phyloP scores from a whole-genome alignment of 2,888 invertebrate genomes.

The Morpho helenor region DNA sequence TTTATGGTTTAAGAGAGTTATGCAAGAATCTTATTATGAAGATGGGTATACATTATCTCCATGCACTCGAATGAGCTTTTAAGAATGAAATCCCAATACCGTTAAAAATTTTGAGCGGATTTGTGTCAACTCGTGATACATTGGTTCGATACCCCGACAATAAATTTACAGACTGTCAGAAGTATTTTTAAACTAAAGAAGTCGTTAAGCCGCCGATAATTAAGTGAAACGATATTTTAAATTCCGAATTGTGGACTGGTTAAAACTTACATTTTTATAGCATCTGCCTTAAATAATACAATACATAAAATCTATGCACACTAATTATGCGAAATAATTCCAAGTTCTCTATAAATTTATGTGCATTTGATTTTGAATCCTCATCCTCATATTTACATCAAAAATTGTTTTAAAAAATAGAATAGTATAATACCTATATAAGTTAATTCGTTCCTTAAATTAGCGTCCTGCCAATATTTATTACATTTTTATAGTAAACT shows the following conservation, averaged over 20 bases:
- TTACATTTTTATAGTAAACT: no score
- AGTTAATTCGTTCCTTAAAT: no score
- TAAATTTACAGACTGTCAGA: slow-evolving; percentile 25
- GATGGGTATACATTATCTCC: slow-evolving; percentile 48
- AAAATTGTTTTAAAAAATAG: no score
- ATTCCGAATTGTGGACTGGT: slow-evolving; percentile 6
- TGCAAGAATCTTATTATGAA: slow-evolving; percentile 57
- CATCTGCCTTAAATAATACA: no score
- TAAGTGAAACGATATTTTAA: slow-evolving; percentile 3
- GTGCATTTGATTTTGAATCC: no score
- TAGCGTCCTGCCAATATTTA: no score
- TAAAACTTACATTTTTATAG: neutral
- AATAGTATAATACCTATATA: no score
- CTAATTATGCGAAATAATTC: no score
- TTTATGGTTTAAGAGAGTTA: slow-evolving; percentile 33
- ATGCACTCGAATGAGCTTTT: slow-evolving; percentile 47
- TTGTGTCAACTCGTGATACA: slow-evolving; percentile 66
- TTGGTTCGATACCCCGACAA: slow-evolving; percentile 37
- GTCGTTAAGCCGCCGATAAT: slow-evolving; percentile 12
- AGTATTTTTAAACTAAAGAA: slow-evolving; percentile 16
- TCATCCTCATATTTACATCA: no score
- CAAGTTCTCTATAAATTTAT: no score
- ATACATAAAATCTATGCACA: no score
- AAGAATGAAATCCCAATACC: slow-evolving; percentile 52
- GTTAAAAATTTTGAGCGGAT: slow-evolving; percentile 72